phyloP scores from a whole-genome alignment of 2,113 vertebrate genomes.

The Bubo scandiacus region DNA sequence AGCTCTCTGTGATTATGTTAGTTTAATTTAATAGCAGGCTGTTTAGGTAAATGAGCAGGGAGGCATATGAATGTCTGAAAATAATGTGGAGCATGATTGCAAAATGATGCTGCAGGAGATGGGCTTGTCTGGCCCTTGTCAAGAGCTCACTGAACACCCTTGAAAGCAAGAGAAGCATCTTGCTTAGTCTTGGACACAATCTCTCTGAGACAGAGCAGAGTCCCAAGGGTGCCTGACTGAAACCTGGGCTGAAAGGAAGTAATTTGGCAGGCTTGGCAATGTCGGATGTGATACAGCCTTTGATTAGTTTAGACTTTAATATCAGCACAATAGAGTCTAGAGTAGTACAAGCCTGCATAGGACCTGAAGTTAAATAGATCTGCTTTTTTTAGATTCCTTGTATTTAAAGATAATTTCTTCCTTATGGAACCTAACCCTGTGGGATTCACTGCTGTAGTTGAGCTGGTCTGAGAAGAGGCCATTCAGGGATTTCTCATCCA shows the following conservation, averaged over 20 bases:
- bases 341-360: background rate
- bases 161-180: background rate
- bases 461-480: background rate
- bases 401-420: background rate
- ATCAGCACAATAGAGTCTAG: background rate
- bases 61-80: background rate
- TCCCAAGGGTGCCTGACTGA: background rate
- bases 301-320: background rate
- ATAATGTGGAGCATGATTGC: background rate
- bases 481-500: background rate
- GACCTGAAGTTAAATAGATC: background rate
- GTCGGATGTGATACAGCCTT: background rate
- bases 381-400: background rate
- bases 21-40: constrained; percentile 45
- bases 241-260: background rate
- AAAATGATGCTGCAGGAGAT: background rate
- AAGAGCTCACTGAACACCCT: background rate
- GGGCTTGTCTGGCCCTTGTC: background rate
- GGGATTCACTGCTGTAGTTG: background rate
- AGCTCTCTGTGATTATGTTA: constrained; percentile 16
- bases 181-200: background rate
- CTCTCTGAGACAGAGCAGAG: background rate
- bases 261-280: background rate
- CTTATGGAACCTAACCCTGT: background rate
- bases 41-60: constrained; percentile 49